Evolutionary conservation across 1,140 invertebrate genomes (phyloP), one percentile per base, ranked within the genome.

Genomic region (Papilio glaucus): DNA sequence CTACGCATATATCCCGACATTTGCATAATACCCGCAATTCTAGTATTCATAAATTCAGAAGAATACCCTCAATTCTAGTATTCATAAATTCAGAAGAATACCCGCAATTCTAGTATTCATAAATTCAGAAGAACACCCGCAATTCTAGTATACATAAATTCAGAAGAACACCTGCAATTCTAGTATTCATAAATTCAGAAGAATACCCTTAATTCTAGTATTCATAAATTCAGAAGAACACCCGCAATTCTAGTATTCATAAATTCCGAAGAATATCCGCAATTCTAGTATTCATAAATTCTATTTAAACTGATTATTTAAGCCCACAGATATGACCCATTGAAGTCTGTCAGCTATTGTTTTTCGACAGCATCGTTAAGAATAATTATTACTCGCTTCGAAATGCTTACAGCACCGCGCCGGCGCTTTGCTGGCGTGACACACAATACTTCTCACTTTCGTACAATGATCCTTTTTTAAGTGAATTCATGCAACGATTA

Each of bases 361-460:
- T 57, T 26, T 10, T 57, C 10, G 21, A 57, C 2, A 4, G 21
- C 13, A 12, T 21, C 18, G 18, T 12, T 21, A 18, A 8, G 21
- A 4, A 9, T 57, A 24, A 53, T 57, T 10, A 24, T 49, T 15
- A 60, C 21, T 49, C 53, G 57, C 65, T 65, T 57, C 63, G 63
- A 76, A 49, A 71, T 24, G 24, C 62, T 60, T 37, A 53, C 29
- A 53, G 33, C 49, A 61, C 49, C 41, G 39, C 49, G 42, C 49
- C 41, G 39, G 26, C 45, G 21, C 45, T 18, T 24, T 21, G 39
- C 26, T 77, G 21, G 21, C 49, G 26, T 57, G 67, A 61, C 41
- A 70, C 71, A 65, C 21, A 67, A 72, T 62, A 57, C 39, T 68
- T 73, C 71, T 74, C 62, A 75, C 71, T 78, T 78, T 67, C 65